Conservation (phyloP, 1,140 invertebrate species). For the Steinernema khuongi region DNA sequence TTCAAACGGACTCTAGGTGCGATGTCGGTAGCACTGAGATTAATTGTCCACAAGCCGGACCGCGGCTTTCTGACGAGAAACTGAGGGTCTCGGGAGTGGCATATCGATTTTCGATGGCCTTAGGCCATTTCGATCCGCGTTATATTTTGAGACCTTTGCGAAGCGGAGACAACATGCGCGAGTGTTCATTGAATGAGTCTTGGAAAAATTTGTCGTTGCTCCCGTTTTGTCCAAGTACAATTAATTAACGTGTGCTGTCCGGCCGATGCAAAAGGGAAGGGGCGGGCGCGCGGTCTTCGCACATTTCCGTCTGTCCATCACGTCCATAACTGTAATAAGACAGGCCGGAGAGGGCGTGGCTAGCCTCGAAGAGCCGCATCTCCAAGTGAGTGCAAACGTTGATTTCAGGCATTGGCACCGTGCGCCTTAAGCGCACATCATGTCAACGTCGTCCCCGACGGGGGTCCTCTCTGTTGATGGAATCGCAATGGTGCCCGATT, state of each 20-base stretch:
- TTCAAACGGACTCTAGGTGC: neutral
- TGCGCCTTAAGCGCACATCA: conserved; percentile 1
- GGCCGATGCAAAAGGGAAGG: neutral
- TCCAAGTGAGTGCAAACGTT: neutral
- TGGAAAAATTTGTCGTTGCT: neutral
- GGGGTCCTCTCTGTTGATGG: neutral
- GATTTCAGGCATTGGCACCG: neutral
- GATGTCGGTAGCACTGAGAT: neutral
- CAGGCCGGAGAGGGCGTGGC: conserved; percentile 3
- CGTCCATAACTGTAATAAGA: conserved; percentile 2
- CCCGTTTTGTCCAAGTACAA: neutral
- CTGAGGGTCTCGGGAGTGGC: neutral
- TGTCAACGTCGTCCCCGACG: neutral
- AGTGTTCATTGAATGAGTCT: no score
- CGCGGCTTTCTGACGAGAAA: neutral
- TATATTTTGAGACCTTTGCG: no score
- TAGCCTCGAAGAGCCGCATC: neutral
- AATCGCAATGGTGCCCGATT: neutral
- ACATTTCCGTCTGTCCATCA: neutral
- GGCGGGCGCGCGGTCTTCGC: neutral
- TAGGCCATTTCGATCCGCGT: neutral
- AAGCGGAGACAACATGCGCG: neutral
- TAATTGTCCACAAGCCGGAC: conserved; percentile 8
- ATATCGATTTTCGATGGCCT: conserved; percentile 16
- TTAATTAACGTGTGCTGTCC: neutral